These are phyloP conservation scores for Calliopsis andreniformis DNA, from an alignment of 1,140 invertebrate species.

Conservation along the genomic window DNA sequence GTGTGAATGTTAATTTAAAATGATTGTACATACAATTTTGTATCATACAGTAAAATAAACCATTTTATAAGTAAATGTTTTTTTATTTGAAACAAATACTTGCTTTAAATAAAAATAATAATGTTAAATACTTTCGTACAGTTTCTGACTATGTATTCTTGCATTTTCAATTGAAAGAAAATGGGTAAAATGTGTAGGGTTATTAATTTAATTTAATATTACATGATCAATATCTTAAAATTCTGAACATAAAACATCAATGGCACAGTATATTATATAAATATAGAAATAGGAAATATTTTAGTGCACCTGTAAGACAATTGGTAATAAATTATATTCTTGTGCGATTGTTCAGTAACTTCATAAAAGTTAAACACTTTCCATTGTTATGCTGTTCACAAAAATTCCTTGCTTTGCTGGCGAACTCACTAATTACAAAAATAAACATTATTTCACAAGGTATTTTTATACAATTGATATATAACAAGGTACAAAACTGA, in stretches of 20 bases:
- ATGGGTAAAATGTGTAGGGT: background rate
- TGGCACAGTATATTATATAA: conserved; percentile 46
- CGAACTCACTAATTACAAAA: conserved; percentile 35
- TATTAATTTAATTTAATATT: conserved; percentile 28
- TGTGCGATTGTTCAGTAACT: conserved; percentile 23
- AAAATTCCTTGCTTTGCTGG: conserved; percentile 2
- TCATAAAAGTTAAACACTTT: conserved; percentile 4
- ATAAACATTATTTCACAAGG: conserved; percentile 43
- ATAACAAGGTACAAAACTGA: conserved; percentile 42
- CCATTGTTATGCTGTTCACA: background rate
- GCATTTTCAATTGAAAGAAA: background rate
- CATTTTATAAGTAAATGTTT: background rate
- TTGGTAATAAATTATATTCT: conserved; percentile 36
- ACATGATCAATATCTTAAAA: conserved; percentile 17
- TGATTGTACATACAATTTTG: conserved; percentile 6
- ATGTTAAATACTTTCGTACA: background rate
- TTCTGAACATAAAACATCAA: conserved; percentile 38
- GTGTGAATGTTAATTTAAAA: too few relatives aligned
- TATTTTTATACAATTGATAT: conserved; percentile 54
- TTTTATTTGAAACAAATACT: conserved; percentile 19
- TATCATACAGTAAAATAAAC: background rate
- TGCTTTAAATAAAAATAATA: background rate
- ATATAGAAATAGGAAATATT: conserved; percentile 42
- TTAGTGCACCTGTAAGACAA: conserved; percentile 28
- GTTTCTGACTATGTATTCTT: background rate